Conservation (phyloP, 2,113 vertebrate species). For the Falcunculus frontatus region DNA sequence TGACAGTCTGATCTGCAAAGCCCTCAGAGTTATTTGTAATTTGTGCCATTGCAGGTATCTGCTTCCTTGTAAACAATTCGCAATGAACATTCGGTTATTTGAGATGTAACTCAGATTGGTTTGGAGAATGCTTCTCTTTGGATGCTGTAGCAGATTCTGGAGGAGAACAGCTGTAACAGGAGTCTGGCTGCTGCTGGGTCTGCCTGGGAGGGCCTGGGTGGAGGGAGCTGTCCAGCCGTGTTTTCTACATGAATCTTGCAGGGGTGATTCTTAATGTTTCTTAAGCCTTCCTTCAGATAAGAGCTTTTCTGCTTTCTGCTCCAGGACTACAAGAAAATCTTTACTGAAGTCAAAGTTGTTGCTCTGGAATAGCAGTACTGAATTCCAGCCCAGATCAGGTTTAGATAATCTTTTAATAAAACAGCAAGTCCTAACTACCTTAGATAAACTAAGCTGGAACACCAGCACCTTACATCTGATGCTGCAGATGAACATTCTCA, state of each 20-base stretch:
- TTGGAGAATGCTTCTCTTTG: conserved; percentile 17
- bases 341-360: neutral
- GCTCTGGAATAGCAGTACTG: neutral
- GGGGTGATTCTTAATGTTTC: neutral
- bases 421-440: neutral
- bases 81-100: neutral
- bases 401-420: neutral
- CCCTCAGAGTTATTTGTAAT: conserved; percentile 1
- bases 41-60: neutral
- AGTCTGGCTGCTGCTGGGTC: neutral
- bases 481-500: neutral
- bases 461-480: neutral
- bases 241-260: neutral
- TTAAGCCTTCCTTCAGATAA: neutral
- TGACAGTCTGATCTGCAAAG: conserved; percentile 31
- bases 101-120: neutral
- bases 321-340: neutral
- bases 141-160: conserved; percentile 1
- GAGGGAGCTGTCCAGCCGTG: neutral
- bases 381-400: neutral
- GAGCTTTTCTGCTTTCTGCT: neutral
- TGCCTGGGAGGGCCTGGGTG: neutral
- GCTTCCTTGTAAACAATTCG: neutral
- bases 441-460: neutral
- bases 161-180: neutral